These are phyloP conservation scores for Cassiopea xamachana DNA, from an alignment of 30 jellyfish, hydroid and myxozoan genomes.

Conservation along the genomic window DNA sequence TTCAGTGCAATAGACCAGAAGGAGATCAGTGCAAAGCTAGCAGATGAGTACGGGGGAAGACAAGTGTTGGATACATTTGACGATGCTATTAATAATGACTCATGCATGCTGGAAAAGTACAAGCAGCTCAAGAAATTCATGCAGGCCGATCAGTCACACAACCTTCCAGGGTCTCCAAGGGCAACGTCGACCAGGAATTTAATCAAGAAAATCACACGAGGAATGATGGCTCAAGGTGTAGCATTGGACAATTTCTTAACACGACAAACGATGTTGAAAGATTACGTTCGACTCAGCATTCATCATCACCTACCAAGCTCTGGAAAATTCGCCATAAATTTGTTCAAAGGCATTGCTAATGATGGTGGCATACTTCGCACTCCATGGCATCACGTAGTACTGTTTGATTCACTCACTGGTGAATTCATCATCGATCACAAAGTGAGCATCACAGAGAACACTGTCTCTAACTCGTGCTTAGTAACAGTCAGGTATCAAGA, in stretches of 20 bases:
- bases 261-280: constrained; percentile 3
- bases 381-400: constrained; percentile 71
- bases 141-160: constrained; percentile 24
- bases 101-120: constrained; percentile 35
- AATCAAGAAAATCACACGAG: constrained; percentile 47
- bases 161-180: constrained; percentile 31
- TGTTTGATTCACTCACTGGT: constrained; percentile 47
- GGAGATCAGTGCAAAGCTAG: constrained; percentile 8
- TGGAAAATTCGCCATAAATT: constrained; percentile 61
- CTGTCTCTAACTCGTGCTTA: background rate
- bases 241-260: constrained; percentile 57
- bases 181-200: constrained; percentile 17
- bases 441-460: background rate
- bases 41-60: constrained; percentile 32
- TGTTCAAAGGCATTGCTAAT: constrained; percentile 33
- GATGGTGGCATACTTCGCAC: constrained; percentile 49
- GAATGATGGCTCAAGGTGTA: constrained; percentile 78
- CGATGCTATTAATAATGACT: background rate
- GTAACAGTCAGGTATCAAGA: constrained; percentile 19
- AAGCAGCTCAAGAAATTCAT: constrained; percentile 39
- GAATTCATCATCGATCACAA: constrained; percentile 41
- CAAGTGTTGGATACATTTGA: constrained; percentile 4
- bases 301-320: constrained; percentile 65
- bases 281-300: constrained; percentile 62
- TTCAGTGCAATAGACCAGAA: constrained; percentile 11